A percentile compares a stretch with the other conserved stretches of the same genome.
Evolutionary conservation across 1,140 invertebrate genomes (phyloP).

Genomic region (Drosophila littoralis): DNA sequence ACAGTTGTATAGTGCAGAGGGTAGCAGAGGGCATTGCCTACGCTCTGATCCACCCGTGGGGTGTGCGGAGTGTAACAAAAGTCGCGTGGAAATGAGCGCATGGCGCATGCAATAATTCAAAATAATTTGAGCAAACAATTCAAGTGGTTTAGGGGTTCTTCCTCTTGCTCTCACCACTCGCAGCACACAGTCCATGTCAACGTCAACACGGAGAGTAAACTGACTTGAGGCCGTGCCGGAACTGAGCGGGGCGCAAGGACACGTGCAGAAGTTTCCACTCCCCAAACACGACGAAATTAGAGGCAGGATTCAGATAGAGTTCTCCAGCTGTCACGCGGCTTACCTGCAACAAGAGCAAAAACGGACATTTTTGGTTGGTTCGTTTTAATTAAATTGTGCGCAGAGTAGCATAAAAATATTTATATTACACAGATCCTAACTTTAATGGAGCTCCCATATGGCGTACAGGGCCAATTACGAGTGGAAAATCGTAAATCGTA

Average conservation of each 20-base stretch:
- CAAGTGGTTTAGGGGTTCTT: constrained; percentile 52
- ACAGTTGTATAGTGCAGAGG: neutral
- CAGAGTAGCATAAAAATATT: constrained; percentile 47
- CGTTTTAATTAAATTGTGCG: constrained; percentile 67
- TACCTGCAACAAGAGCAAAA: constrained; percentile 59
- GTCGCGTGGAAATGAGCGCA: constrained; percentile 51
- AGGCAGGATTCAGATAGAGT: constrained; percentile 12
- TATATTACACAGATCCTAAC: constrained; percentile 21
- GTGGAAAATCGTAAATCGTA: constrained; percentile 61
- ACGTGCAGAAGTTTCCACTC: constrained; percentile 44
- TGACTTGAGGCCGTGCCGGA: constrained; percentile 11
- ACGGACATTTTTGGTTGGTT: constrained; percentile 7
- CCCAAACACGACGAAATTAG: constrained; percentile 27
- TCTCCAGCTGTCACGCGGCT: constrained; percentile 32
- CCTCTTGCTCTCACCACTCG: constrained; percentile 3
- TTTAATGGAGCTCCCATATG: constrained; percentile 65
- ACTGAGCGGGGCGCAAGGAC: constrained; percentile 11
- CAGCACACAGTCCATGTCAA: constrained; percentile 7
- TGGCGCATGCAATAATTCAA: constrained; percentile 57
- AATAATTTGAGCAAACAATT: constrained; percentile 73
- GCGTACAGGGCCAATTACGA: constrained; percentile 61
- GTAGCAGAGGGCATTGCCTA: neutral
- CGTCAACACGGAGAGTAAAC: constrained; percentile 8
- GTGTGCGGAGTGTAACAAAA: constrained; percentile 32
- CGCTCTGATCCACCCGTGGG: neutral